Percentiles rank a stretch among this genome's conserved stretches.
Evolutionary conservation across 2,113 vertebrate species (phyloP).

Genomic region (Romanogobio albipinnatus): DNA sequence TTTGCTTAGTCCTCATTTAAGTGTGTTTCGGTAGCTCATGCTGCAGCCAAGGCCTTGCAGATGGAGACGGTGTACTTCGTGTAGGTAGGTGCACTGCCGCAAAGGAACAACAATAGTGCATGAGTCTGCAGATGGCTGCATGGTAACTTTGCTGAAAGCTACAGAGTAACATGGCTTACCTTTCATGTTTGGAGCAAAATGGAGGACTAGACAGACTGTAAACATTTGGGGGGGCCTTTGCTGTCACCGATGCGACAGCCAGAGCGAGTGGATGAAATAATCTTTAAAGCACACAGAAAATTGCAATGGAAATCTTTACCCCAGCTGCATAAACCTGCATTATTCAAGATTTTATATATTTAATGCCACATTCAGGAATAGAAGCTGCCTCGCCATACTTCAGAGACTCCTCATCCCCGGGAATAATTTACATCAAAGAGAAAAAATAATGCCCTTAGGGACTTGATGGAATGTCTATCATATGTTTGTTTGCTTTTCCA

Average conservation of each 20-base stretch:
- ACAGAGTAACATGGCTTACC: slow-evolving; percentile 10
- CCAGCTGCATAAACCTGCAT: slow-evolving; percentile 33
- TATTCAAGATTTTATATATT: slow-evolving; percentile 44
- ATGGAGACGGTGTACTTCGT: slow-evolving; percentile 6
- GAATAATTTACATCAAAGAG: slow-evolving; percentile 49
- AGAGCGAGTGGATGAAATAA: slow-evolving; percentile 17
- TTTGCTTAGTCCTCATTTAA: slow-evolving; percentile 9
- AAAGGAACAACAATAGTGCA: slow-evolving; percentile 34
- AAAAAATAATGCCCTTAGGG: slow-evolving; percentile 49
- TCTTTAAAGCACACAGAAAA: slow-evolving; percentile 29
- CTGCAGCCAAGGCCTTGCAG: slow-evolving; percentile 6
- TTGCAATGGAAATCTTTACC: slow-evolving; percentile 37
- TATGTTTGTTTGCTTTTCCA: slow-evolving; percentile 54
- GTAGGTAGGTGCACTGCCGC: slow-evolving; percentile 11
- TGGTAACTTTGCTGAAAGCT: slow-evolving; percentile 17
- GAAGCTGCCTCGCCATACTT: background rate
- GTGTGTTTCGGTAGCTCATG: slow-evolving; percentile 23
- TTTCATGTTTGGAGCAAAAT: slow-evolving; percentile 45
- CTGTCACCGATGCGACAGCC: slow-evolving; percentile 30
- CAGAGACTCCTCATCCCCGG: slow-evolving; percentile 25
- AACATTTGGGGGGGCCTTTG: slow-evolving; percentile 20
- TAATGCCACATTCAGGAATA: slow-evolving; percentile 43
- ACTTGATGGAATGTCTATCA: slow-evolving; percentile 23
- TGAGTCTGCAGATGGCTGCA: slow-evolving; percentile 33
- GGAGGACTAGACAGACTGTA: slow-evolving; percentile 31